These are phyloP conservation scores for Manis crassicaudata DNA, from an alignment of 2,797 vertebrate species.

Conservation along the genomic window DNA sequence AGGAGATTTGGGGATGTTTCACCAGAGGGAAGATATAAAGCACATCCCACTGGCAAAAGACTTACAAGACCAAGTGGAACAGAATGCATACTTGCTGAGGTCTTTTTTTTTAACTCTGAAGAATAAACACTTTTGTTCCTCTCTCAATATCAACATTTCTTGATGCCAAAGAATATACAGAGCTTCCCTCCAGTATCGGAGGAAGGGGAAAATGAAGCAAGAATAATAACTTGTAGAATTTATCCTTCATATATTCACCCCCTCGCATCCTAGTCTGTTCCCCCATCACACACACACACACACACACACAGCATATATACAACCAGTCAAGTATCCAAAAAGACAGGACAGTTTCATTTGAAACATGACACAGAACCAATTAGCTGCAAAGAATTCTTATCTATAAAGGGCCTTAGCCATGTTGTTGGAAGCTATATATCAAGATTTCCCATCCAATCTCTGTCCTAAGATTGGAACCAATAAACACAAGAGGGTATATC, in stretches of 20 bases:
- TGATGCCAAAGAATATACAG: slow-evolving; percentile 45
- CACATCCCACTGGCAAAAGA: slow-evolving; percentile 32
- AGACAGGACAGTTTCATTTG: slow-evolving; percentile 32
- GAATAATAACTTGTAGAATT: slow-evolving; percentile 14
- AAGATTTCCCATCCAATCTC: neutral
- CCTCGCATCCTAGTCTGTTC: neutral
- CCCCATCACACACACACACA: neutral
- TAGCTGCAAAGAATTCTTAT: neutral
- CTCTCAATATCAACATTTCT: slow-evolving; percentile 28
- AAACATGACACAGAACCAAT: neutral
- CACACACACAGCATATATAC: neutral
- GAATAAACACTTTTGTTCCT: slow-evolving; percentile 62
- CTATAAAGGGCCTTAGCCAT: neutral
- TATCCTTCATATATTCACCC: neutral
- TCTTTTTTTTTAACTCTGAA: slow-evolving; percentile 46
- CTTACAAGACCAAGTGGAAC: slow-evolving; percentile 29
- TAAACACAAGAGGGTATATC: neutral
- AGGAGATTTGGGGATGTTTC: slow-evolving; percentile 68
- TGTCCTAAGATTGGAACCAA: neutral
- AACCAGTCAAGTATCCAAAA: neutral
- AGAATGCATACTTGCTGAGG: neutral
- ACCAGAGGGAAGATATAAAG: slow-evolving; percentile 62
- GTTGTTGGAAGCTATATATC: neutral
- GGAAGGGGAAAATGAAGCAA: neutral
- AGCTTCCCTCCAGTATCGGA: neutral